Conservation (phyloP, 2,113 vertebrate species). For the rat (Rattus norvegicus) region GRCr8 NC_086020.1:69606001-69606500, state of each 20-base stretch:
- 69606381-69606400: too few relatives aligned
- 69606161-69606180: background rate
- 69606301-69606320: background rate
- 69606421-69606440: background rate
- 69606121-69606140: background rate
- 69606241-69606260: background rate
- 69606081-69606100: background rate
- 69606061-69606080: background rate
- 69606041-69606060: background rate
- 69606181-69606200: background rate
- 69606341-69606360: background rate
- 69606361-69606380: background rate
- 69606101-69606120: background rate
- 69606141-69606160: background rate
- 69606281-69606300: fast-evolving
- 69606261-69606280: background rate
- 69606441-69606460: too few relatives aligned
- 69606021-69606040: background rate
- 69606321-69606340: background rate
- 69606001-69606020: background rate
- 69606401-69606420: background rate
- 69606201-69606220: background rate
- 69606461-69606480: background rate
- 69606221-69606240: background rate
- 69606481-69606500: background rate